Evolutionary conservation across 2,113 vertebrate genomes (phyloP).

Genomic region (Egretta garzetta): DNA sequence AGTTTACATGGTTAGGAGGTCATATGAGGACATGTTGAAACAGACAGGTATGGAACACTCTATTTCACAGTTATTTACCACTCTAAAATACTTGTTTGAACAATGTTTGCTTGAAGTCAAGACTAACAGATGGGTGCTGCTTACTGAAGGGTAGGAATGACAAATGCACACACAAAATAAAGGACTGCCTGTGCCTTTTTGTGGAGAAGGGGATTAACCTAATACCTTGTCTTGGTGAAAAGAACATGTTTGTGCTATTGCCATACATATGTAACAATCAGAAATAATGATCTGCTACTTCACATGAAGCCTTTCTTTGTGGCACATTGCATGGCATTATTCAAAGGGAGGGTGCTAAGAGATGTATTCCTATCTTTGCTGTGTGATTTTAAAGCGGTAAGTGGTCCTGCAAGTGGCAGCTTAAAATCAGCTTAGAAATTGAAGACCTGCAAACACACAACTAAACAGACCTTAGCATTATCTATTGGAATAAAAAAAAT

Average conservation of each 20-base stretch:
- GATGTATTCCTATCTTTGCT: neutral
- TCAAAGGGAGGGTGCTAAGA: neutral
- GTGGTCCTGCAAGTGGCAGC: neutral
- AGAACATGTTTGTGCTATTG: neutral
- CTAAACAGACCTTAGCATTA: neutral
- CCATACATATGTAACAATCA: too few relatives aligned
- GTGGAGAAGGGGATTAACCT: neutral
- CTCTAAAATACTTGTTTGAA: too few relatives aligned
- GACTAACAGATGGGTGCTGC: neutral
- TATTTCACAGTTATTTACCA: too few relatives aligned
- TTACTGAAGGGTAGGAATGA: neutral
- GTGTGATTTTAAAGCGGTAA: neutral
- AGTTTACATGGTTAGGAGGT: neutral
- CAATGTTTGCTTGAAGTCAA: neutral
- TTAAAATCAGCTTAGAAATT: neutral
- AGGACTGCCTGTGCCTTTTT: neutral
- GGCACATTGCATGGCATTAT: neutral
- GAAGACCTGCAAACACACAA: neutral
- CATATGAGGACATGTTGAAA: neutral
- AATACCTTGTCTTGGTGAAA: neutral
- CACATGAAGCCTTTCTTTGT: neutral
- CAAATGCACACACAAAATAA: neutral
- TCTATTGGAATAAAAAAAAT: neutral
- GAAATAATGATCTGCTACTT: neutral
- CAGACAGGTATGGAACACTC: neutral